These are phyloP conservation scores for Drosophila melanica DNA, from an alignment of 1,140 invertebrate genomes.

Conservation along the genomic window DNA sequence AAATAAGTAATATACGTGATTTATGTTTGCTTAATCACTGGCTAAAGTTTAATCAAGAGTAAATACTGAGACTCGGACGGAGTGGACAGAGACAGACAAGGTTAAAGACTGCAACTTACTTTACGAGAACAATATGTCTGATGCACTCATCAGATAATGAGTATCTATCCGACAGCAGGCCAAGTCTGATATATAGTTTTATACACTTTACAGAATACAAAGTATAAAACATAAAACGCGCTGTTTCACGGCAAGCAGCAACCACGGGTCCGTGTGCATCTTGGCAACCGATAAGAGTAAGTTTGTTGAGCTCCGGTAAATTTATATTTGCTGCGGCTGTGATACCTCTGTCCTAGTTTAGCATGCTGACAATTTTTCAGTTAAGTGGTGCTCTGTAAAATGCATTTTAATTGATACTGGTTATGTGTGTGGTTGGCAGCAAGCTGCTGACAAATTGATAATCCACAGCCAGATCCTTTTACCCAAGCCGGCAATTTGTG, in stretches of 20 bases:
- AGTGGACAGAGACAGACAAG: background rate
- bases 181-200: too few species aligned
- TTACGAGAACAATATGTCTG: background rate
- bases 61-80: background rate
- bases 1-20: slow-evolving; percentile 3
- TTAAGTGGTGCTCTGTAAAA: too few species aligned
- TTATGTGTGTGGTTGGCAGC: background rate
- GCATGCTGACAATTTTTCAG: slow-evolving; percentile 1
- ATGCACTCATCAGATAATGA: too few species aligned
- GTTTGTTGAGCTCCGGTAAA: slow-evolving; percentile 44
- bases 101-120: slow-evolving; percentile 39
- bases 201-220: background rate
- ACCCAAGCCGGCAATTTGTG: background rate
- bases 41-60: background rate
- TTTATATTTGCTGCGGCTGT: slow-evolving; percentile 47
- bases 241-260: slow-evolving; percentile 3
- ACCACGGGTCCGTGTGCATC: slow-evolving; percentile 44
- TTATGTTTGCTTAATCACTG: background rate
- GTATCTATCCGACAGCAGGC: too few species aligned
- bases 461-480: slow-evolving; percentile 1
- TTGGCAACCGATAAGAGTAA: slow-evolving; percentile 54
- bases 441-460: slow-evolving; percentile 25
- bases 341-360: slow-evolving; percentile 13
- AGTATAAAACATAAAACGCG: too few species aligned
- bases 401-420: background rate